These are phyloP conservation scores for Eurytoma californica DNA, from an alignment of 2,888 invertebrate genomes.

Conservation along the genomic window DNA sequence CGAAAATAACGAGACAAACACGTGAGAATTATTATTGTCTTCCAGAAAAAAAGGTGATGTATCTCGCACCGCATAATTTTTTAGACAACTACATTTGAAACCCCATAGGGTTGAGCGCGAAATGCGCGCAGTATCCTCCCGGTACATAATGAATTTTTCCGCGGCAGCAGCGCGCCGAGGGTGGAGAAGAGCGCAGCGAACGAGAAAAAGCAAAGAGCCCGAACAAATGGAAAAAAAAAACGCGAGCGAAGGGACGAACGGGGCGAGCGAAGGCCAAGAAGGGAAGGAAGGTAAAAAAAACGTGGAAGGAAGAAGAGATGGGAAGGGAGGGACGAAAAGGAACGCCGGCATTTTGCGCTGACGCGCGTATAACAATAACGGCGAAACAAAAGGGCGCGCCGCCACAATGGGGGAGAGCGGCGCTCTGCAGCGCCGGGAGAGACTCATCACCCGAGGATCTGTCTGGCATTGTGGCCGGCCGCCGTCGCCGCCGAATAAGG, in stretches of 20 bases:
- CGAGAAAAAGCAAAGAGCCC: not conserved
- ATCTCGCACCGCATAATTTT: too few species aligned
- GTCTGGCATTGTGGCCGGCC: conserved; percentile 45
- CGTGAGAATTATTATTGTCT: too few species aligned
- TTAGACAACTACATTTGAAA: too few species aligned
- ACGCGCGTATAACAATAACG: conserved; percentile 53
- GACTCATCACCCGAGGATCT: conserved; percentile 48
- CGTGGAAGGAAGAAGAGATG: not conserved
- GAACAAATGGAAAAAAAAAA: conserved; percentile 4
- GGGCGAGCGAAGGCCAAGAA: not conserved
- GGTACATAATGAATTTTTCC: conserved; percentile 40
- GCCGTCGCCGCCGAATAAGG: conserved; percentile 24
- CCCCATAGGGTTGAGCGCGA: too few species aligned
- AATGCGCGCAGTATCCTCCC: not conserved
- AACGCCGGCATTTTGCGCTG: conserved; percentile 48
- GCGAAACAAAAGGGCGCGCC: conserved; percentile 39
- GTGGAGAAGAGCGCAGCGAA: too few species aligned
- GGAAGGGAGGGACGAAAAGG: conserved; percentile 36
- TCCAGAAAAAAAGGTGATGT: too few species aligned
- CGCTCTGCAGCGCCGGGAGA: conserved; percentile 9
- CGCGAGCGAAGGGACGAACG: too few species aligned
- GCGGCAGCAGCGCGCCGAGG: conserved; percentile 9
- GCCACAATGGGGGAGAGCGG: conserved; percentile 32
- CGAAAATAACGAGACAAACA: too few species aligned
- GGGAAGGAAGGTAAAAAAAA: conserved; percentile 1